Base-by-base conservation (phyloP, 2,888 invertebrate genomes). In the Drosophila pullipes region DNA sequence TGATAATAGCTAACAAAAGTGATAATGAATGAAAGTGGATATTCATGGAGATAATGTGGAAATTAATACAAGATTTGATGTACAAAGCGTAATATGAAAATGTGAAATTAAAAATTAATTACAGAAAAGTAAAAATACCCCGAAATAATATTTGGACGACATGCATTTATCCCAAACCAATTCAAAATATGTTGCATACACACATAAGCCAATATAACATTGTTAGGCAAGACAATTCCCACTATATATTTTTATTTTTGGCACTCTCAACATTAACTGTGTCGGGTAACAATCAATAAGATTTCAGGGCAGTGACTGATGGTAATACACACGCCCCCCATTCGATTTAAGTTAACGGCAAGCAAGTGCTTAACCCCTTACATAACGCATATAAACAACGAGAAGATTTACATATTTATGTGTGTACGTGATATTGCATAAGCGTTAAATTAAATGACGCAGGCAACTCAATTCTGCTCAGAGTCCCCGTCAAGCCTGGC, bases 381-480 rank as follows among this genome's bases (percentile, higher is more conserved):
- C 82, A 81, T 78, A 85, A 86, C 63, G 64, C 11, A 16, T 61
- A 79, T 81, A 83, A 81, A 85, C 59, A 78, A 78, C 69, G 69
- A 88, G 83, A 83, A 88, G 79, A 83, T 70, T 82, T 78, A 78
- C 69, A 71, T 79, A 71, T 74, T 69, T 78, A 70, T 73, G 75
- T 75, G 52, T 66, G 75, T 81, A 83, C 85, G 81, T 81, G 88
- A 44, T 67, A 70, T 85, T 85, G 77, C 88, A 88, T 85, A 85
- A 85, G 74, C 76, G 69, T 65, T 59, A 68, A 66, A 82, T 57
- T 67, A 58, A 28, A 58, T 76, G 74, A 81, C 65, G 69, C 75
- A 54, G 67, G 64, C 59, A 74, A 78, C 69, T 82, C 75, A 75
- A 76, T 82, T 74, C 70, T 59, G 55, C 54, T 22, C 62, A 55